phyloP scores from a whole-genome alignment of 2,113 vertebrate genomes.

The Piliocolobus tephrosceles region DNA sequence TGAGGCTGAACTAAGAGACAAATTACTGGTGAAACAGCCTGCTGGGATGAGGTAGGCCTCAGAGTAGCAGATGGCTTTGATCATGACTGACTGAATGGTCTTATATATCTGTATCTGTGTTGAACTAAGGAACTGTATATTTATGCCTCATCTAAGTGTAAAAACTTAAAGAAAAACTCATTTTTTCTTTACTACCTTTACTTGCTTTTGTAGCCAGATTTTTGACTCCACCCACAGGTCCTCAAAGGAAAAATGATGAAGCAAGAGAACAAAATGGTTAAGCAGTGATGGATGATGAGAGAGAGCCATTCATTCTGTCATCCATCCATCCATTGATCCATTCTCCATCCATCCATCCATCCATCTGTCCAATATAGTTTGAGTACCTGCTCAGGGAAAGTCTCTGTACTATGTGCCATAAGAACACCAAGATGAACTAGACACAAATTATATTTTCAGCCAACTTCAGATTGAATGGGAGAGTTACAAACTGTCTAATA shows the following conservation, averaged over 20 bases:
- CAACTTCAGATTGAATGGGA: background rate
- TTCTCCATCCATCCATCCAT: background rate
- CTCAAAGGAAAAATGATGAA: background rate
- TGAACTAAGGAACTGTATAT: background rate
- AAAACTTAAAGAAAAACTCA: background rate
- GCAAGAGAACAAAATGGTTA: background rate
- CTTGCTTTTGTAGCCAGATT: background rate
- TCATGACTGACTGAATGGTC: background rate
- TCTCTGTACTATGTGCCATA: background rate
- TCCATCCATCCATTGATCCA: background rate
- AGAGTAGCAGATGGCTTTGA: background rate
- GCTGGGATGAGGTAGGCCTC: background rate
- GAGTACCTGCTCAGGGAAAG: background rate
- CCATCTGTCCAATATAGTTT: background rate
- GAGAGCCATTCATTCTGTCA: background rate
- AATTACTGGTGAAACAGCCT: background rate
- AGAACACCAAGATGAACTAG: background rate
- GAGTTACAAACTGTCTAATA: background rate
- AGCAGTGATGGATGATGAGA: background rate
- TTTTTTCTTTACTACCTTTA: background rate
- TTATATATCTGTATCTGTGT: background rate
- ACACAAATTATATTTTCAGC: background rate
- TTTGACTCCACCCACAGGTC: background rate
- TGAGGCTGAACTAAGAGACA: background rate
- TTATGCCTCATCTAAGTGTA: background rate